Conservation (phyloP, 2,888 invertebrate species). For the Diaprepes abbreviatus region DNA sequence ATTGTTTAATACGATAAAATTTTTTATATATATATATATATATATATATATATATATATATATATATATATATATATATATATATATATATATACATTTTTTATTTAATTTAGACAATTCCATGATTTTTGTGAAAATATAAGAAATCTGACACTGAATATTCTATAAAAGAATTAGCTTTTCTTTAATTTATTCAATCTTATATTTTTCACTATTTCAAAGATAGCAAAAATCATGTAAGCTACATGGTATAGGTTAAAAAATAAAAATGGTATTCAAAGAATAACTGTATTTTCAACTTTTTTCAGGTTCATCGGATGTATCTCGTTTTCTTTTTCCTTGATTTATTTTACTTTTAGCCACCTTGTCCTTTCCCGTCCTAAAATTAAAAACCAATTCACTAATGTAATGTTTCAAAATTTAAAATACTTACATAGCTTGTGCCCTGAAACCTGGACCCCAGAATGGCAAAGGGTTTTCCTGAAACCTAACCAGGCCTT, state of each 20-base stretch:
- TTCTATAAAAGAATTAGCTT: too few species aligned
- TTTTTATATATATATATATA: too few species aligned
- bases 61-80: too few species aligned
- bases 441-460: conserved; percentile 91
- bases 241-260: neutral
- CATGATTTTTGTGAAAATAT: too few species aligned
- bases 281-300: conserved; percentile 20
- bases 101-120: too few species aligned
- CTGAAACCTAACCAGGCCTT: conserved; percentile 84
- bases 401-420: neutral
- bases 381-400: conserved; percentile 57
- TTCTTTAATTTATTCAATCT: too few species aligned
- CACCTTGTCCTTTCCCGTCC: conserved; percentile 73
- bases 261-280: neutral
- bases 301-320: conserved; percentile 52
- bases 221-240: too few species aligned
- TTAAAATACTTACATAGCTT: conserved; percentile 75
- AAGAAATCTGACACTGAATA: too few species aligned
- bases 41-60: too few species aligned
- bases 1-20: too few species aligned
- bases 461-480: conserved; percentile 88
- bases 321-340: conserved; percentile 72
- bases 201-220: too few species aligned
- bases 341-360: conserved; percentile 77
- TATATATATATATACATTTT: too few species aligned